Base-by-base conservation (phyloP, 92 coral and sea anemone species). In the Paramuricea clavata region DNA sequence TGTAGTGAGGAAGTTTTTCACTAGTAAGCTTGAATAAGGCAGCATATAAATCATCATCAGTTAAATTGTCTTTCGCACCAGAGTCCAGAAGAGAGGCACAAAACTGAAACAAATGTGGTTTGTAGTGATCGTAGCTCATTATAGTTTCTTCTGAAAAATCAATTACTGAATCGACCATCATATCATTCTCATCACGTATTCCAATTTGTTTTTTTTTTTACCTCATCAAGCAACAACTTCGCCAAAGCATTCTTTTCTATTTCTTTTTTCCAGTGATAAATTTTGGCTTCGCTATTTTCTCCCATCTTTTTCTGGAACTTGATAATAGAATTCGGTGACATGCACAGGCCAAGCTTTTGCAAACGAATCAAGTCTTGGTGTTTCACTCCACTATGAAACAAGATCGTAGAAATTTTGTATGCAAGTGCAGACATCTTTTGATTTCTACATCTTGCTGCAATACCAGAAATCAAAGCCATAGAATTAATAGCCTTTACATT, bases 351-450 rank as follows among this genome's bases (percentile, higher is more conserved):
- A n/a, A 90, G 62, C 62, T 90, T 90, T 60, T 90, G 83, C 41
- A 90, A 67, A 16, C 82, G 69, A 33, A 49, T 67, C n/a, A 90
- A 74, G 86, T 90, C 91, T 33, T 78, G 69, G 21, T 77, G 69
- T 22, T 87, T 90, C 32, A 74, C 93, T 28, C 90, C 85, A 65
- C 91, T 90, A 43, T 90, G 83, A 62, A 86, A 86, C 41, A 90
- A 69, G 43, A 86, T 33, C 21, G 87, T 49, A 9, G 93, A 90
- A 12, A 87, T 67, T 12, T 70, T 74, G 52, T 87, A 87, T 3
- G 88, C 50, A 31, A 90, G 54, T 32, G 88, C 91, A 0, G 90
- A 87, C 88, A 90, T 90, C n/a, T 84, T 87, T 0, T 52, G 88
- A 69, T 90, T 90, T 69, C 91, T 82, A 84, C 89, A 87, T 52